Evolutionary conservation across 1,140 invertebrate genomes (phyloP).

Genomic region (Solen grandis): DNA sequence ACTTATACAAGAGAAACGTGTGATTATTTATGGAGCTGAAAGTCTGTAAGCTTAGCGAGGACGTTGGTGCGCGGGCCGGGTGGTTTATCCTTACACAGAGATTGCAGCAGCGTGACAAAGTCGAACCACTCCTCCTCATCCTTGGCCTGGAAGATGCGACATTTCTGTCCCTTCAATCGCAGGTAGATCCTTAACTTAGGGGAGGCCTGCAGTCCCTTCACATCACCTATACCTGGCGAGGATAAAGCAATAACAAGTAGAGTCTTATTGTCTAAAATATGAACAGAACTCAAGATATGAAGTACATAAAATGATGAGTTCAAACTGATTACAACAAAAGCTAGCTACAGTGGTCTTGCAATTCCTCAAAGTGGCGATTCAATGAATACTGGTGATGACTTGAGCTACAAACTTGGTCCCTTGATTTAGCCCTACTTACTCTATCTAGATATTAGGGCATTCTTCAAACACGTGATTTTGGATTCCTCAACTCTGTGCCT

Average conservation of each 20-base stretch:
- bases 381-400: too few species aligned
- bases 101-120: slow-evolving; percentile 13
- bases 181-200: slow-evolving; percentile 38
- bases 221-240: slow-evolving; percentile 14
- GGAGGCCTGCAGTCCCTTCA: slow-evolving; percentile 11
- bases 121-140: slow-evolving; percentile 52
- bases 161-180: slow-evolving; percentile 21
- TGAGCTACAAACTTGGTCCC: neutral
- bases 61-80: slow-evolving; percentile 1
- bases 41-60: too few species aligned
- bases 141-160: slow-evolving; percentile 50
- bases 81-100: slow-evolving; percentile 19
- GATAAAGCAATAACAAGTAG: neutral
- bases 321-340: too few species aligned
- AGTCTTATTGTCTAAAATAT: neutral
- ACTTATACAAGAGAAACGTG: too few species aligned
- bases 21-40: too few species aligned
- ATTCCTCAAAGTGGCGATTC: too few species aligned
- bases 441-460: neutral
- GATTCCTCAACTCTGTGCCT: too few species aligned
- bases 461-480: too few species aligned
- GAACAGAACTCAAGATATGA: neutral
- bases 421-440: neutral
- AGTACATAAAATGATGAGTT: too few species aligned
- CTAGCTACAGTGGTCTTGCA: too few species aligned